These are phyloP conservation scores for Pogonocherus hispidulus DNA, from an alignment of 2,888 invertebrate species.

Conservation along the genomic window DNA sequence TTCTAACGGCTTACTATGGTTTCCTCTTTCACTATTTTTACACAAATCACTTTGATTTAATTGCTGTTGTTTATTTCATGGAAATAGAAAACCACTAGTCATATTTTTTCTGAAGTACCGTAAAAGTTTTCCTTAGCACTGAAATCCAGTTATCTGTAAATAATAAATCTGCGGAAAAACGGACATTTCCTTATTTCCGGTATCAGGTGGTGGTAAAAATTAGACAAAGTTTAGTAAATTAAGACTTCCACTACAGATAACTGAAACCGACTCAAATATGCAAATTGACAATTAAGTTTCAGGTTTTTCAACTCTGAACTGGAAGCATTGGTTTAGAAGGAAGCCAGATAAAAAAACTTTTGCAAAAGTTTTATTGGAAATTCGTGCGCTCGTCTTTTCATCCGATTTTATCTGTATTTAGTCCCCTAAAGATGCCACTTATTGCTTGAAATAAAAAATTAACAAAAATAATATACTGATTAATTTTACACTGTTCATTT, in stretches of 20 bases:
- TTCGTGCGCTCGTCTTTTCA: neutral
- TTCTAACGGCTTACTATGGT: too few species aligned
- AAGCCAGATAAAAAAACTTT: neutral
- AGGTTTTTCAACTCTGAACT: slow-evolving; percentile 18
- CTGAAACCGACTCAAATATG: slow-evolving; percentile 20
- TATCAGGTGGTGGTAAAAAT: slow-evolving; percentile 23
- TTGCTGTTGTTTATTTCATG: too few species aligned
- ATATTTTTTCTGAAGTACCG: too few species aligned
- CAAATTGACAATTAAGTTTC: slow-evolving; percentile 32
- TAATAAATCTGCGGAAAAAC: slow-evolving; percentile 1
- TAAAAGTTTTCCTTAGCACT: too few species aligned
- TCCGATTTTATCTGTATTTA: too few species aligned
- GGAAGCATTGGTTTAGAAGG: slow-evolving; percentile 10
- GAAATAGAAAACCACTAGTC: too few species aligned
- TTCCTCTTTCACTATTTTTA: too few species aligned
- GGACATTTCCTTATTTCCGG: neutral
- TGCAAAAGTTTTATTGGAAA: slow-evolving; percentile 14
- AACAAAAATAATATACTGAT: too few species aligned
- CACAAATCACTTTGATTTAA: too few species aligned
- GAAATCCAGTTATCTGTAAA: neutral
- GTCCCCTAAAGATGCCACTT: too few species aligned
- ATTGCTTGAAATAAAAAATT: too few species aligned
- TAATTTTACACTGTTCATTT: too few species aligned
- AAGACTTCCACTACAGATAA: slow-evolving; percentile 23
- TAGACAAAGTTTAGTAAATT: slow-evolving; percentile 25